Base-by-base conservation (phyloP, 92 coral and sea anemone genomes). In the Paragorgia papillata region DNA sequence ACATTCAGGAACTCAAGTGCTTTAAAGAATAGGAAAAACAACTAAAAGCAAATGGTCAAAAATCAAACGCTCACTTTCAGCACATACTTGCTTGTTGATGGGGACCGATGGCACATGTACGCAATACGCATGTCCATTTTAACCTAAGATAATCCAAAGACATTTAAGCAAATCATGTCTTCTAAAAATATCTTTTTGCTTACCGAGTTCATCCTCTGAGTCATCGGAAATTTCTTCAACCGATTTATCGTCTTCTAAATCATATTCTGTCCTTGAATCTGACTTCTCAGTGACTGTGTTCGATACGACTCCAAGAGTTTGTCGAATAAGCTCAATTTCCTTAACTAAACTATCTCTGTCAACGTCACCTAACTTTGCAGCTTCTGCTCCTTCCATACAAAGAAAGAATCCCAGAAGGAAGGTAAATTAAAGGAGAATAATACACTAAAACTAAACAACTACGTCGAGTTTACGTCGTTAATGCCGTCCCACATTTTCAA, bases 241-340 rank as follows among this genome's bases (percentile, higher is more conserved):
- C 26, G 9, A 26, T 14, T 25, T 26, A 14, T 40, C 54, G 1
- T 44, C 75, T 44, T 46, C 53, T 2, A 46, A 46, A 6, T 46
- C n/a, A 46, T 46, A 46, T 44, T 22, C 75, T 68, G 58, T 17
- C 75, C 43, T 48, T 15, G 26, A 25, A 68, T 68, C 40, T 26
- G 57, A 15, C 58, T 30, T 9, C 26, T 54, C 75, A 30, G 58
- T 50, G 33, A 33, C 41, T 55, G 24, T 27, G n/a, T 58, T 58
- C 33, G 64, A 58, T 44, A 57, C 39, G 24, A 58, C 76, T 13
- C 85, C 93, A 77, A 93, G 94, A 25, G 91, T 90, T 34, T 84
- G 88, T 19, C 89, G 92, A 80, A 93, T 93, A 74, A 84, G 89
- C 63, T 88, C 83, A 20, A 93, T 93, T 20, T 93, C 97, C 61